Percentiles rank a stretch among this genome's conserved stretches.
These are phyloP conservation scores for Corythornis vintsioides DNA, from an alignment of 2,113 vertebrate species.

Conservation along the genomic window DNA sequence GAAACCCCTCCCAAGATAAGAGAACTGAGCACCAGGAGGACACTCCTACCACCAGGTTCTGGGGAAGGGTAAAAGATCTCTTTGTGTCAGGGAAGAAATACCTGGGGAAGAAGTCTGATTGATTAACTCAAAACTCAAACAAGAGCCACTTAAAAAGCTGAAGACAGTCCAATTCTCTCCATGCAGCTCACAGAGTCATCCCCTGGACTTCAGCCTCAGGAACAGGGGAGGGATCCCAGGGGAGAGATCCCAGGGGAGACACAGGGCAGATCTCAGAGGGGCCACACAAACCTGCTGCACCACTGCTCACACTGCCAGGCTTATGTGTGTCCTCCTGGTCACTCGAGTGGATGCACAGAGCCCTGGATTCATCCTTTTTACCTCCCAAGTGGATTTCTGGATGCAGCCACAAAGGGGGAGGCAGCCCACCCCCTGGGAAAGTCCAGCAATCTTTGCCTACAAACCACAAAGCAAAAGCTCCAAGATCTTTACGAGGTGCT, in stretches of 20 bases:
- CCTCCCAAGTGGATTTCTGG: background rate
- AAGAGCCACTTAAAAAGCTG: background rate
- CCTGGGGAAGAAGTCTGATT: background rate
- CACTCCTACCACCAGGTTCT: background rate
- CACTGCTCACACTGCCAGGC: background rate
- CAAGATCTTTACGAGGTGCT: background rate
- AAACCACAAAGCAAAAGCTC: background rate
- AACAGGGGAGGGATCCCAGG: background rate
- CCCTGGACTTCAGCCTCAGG: rapidly evolving
- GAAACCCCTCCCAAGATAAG: rapidly evolving
- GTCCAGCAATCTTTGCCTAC: background rate
- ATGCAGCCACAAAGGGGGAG: background rate
- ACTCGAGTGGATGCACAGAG: background rate
- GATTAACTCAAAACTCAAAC: background rate
- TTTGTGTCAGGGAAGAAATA: background rate
- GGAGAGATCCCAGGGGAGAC: background rate
- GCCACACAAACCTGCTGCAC: background rate
- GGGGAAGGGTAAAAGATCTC: background rate
- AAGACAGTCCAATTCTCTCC: background rate
- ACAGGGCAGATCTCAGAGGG: background rate
- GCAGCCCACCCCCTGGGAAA: background rate
- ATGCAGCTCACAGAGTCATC: background rate
- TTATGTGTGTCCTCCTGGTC: background rate
- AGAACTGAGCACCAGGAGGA: rapidly evolving
- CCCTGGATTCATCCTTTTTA: background rate